A percentile compares a stretch with the other conserved stretches of the same genome.
phyloP scores from a whole-genome alignment of 2,113 vertebrate species.

The Charadrius vociferus region DNA sequence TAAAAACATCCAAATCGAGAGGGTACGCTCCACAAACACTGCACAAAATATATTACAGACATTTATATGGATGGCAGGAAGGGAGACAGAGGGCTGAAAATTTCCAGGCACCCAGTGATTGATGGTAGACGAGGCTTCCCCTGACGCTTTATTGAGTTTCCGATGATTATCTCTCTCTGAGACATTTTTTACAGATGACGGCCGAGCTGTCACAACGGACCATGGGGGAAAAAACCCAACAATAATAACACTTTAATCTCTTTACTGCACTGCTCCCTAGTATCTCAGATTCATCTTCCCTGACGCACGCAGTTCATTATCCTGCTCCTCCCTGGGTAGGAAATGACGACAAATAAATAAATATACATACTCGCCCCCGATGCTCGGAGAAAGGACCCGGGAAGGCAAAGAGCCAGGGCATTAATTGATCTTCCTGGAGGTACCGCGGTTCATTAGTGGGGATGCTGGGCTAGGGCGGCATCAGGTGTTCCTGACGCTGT shows the following conservation, averaged over 20 bases:
- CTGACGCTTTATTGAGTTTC: conserved; percentile 99
- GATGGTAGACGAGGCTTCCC: conserved; percentile 87
- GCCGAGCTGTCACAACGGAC: conserved; percentile 84
- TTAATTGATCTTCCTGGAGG: conserved; percentile 72
- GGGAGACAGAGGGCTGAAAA: conserved; percentile 83
- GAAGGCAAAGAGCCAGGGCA: conserved; percentile 50
- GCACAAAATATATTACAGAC: conserved; percentile 93
- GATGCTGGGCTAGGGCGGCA: conserved; percentile 2
- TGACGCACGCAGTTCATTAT: conserved; percentile 84
- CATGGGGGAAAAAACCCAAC: conserved; percentile 78
- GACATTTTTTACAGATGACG: conserved; percentile 92
- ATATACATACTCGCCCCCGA: conserved; percentile 60
- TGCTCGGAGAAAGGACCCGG: conserved; percentile 44
- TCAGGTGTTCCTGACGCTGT: conserved; percentile 21
- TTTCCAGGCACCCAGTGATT: conserved; percentile 96
- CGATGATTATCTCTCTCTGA: conserved; percentile 96
- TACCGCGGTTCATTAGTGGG: conserved; percentile 67
- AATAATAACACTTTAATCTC: conserved; percentile 88
- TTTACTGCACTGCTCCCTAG: conserved; percentile 85
- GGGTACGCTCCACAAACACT: conserved; percentile 55
- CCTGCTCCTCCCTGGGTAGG: conserved; percentile 81
- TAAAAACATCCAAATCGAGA: conserved; percentile 76
- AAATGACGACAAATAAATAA: conserved; percentile 81
- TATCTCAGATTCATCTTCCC: conserved; percentile 87
- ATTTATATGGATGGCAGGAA: conserved; percentile 99